Conservation (phyloP, 2,797 vertebrate genomes). For the Parauchenoglanis ngamensis region DNA sequence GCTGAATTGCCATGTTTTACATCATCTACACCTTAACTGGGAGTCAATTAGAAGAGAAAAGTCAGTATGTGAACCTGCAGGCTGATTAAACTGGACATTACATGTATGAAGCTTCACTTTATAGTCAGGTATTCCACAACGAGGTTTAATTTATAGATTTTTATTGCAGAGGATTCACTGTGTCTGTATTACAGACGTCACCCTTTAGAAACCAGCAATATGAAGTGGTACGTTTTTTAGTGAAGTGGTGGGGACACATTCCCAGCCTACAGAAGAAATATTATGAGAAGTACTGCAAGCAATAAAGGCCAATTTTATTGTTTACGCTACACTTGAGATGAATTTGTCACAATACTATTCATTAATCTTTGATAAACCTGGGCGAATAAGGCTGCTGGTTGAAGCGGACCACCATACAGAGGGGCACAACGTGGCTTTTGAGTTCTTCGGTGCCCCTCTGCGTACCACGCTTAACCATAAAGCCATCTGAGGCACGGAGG, state of each 20-base stretch:
- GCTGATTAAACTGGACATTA: background rate
- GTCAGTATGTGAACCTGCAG: background rate
- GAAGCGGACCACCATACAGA: background rate
- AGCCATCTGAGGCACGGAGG: too few species aligned
- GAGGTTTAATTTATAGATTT: background rate
- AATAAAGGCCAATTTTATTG: background rate
- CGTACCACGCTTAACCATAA: background rate
- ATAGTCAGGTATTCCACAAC: background rate
- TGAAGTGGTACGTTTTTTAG: background rate
- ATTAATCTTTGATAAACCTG: too few species aligned
- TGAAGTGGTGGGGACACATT: background rate
- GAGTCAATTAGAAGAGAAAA: background rate
- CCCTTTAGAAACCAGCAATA: background rate
- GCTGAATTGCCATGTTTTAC: background rate
- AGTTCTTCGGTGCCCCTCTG: background rate
- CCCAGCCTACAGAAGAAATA: background rate
- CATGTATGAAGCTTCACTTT: background rate
- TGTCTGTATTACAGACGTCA: background rate
- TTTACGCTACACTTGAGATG: background rate
- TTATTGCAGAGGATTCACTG: background rate
- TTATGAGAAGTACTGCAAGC: background rate
- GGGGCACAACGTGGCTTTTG: background rate
- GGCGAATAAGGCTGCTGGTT: too few species aligned
- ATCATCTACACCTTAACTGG: background rate
- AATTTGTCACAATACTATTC: background rate